Conservation (phyloP, 53 echinoderm and acorn worm genomes). For the Echinometra lucunter region DNA sequence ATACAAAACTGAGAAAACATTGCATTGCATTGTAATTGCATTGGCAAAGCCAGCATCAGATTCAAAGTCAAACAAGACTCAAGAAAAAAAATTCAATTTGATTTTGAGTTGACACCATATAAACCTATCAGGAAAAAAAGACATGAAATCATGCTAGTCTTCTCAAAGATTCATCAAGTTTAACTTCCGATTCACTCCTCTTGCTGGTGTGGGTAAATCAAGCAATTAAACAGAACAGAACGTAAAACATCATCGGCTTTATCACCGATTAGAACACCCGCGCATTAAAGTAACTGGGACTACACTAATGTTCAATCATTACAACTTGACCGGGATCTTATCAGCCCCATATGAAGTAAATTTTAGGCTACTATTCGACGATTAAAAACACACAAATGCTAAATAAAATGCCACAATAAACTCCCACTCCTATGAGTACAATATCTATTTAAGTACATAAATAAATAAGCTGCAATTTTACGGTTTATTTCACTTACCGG, state of each 20-base stretch:
- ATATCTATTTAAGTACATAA: background rate
- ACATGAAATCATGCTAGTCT: background rate
- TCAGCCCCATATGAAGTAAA: conserved; percentile 12
- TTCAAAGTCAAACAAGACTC: no score
- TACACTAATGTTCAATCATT: background rate
- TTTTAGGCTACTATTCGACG: background rate
- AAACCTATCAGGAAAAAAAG: no score
- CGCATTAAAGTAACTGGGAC: background rate
- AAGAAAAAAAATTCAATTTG: no score
- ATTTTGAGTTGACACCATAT: no score
- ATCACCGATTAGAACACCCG: background rate
- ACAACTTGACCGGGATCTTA: background rate
- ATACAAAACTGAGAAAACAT: no score
- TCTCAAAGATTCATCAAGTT: background rate
- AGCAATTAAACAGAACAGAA: background rate
- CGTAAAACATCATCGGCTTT: background rate
- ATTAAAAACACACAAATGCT: background rate
- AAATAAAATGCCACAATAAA: background rate
- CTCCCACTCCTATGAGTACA: background rate
- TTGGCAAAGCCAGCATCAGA: no score
- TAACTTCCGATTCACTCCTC: background rate
- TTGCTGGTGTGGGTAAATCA: background rate
- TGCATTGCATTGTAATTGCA: no score
- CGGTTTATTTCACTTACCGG: conserved; percentile 38
- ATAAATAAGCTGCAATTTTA: conserved; percentile 4